Evolutionary conservation across 2,797 vertebrate genomes (phyloP).

Genomic region (Sebastes hubbsi): DNA sequence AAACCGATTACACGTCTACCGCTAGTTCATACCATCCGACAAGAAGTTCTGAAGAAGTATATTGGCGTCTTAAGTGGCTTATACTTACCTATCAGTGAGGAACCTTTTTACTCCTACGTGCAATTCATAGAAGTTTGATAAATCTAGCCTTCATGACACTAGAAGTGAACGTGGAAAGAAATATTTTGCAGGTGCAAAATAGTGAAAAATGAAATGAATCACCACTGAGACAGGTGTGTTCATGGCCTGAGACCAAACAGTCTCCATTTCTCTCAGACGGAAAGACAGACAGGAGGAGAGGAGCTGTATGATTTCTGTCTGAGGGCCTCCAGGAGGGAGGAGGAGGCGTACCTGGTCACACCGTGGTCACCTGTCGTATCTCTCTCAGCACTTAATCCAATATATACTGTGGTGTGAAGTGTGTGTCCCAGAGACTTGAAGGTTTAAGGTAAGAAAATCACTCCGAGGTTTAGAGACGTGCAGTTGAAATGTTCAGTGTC

Average conservation of each 20-base stretch:
- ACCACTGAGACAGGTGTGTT: slow-evolving; percentile 17
- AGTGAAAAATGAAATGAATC: slow-evolving; percentile 18
- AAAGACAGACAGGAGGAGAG: neutral
- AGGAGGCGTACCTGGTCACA: neutral
- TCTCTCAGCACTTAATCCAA: slow-evolving; percentile 25
- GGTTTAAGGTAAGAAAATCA: neutral
- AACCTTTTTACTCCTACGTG: neutral
- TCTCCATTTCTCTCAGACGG: slow-evolving; percentile 38
- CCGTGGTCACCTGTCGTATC: slow-evolving; percentile 37
- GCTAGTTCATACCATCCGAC: neutral
- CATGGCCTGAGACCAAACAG: slow-evolving; percentile 3
- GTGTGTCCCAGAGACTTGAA: neutral
- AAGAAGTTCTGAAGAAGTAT: neutral
- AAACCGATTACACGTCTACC: too few relatives aligned
- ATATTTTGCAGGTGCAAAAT: slow-evolving; percentile 3
- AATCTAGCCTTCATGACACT: neutral
- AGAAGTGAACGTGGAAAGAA: neutral
- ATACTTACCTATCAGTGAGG: neutral
- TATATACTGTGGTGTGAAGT: neutral
- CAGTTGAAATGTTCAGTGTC: slow-evolving; percentile 15
- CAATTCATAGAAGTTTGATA: neutral
- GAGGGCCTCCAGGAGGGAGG: neutral
- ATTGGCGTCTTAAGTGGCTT: neutral
- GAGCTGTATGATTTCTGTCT: slow-evolving; percentile 34
- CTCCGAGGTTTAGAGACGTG: neutral